A percentile compares a stretch with the other conserved stretches of the same genome.
Evolutionary conservation across 2,888 invertebrate species (phyloP).

Genomic region (Vanessa cardui): DNA sequence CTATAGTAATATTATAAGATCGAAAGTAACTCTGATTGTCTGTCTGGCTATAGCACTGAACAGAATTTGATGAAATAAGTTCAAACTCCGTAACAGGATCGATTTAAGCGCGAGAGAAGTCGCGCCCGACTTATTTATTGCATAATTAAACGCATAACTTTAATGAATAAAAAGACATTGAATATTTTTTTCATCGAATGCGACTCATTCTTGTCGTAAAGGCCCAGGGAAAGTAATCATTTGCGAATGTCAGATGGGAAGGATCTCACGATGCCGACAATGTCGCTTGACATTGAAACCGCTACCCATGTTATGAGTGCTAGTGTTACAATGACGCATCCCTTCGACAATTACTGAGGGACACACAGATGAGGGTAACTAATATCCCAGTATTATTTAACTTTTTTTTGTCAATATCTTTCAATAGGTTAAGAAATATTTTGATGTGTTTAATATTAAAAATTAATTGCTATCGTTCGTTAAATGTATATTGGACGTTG

Average conservation of each 20-base stretch:
- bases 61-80: too few species aligned
- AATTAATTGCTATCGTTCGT: too few species aligned
- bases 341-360: not conserved
- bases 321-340: slow-evolving; percentile 23
- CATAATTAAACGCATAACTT: too few species aligned
- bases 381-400: not conserved
- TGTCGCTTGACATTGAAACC: slow-evolving; percentile 27
- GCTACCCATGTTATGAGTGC: slow-evolving; percentile 6
- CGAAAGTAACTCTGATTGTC: too few species aligned
- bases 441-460: too few species aligned
- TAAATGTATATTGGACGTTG: too few species aligned
- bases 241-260: slow-evolving; percentile 39
- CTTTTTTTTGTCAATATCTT: not conserved
- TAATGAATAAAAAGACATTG: not conserved
- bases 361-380: slow-evolving; percentile 38
- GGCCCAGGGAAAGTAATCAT: slow-evolving; percentile 34
- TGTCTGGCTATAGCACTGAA: too few species aligned
- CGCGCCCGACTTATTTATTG: too few species aligned
- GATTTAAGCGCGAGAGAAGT: too few species aligned
- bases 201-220: slow-evolving; percentile 23
- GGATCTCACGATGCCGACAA: slow-evolving; percentile 36
- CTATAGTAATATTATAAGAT: too few species aligned
- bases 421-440: too few species aligned
- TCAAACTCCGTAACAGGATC: too few species aligned
- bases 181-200: slow-evolving; percentile 22